A percentile compares a stretch with the other conserved stretches of the same genome.
Conservation (phyloP, 2,888 invertebrate genomes). For the Drosophila atripex region DNA sequence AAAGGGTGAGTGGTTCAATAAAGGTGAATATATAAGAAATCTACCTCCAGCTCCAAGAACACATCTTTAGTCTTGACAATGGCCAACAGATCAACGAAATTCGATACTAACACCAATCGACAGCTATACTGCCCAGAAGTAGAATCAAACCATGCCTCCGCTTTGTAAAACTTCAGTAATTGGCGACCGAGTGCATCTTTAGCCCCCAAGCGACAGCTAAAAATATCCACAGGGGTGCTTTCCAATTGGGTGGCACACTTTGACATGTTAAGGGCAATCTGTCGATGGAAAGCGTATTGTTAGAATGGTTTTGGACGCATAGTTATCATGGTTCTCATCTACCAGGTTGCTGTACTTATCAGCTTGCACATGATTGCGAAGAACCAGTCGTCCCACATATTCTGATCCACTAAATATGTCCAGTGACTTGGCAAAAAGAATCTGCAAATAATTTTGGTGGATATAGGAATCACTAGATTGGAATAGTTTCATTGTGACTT, state of each 20-base stretch:
- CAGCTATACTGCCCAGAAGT: slow-evolving; percentile 81
- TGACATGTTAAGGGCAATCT: slow-evolving; percentile 82
- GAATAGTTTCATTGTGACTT: slow-evolving; percentile 23
- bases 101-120: slow-evolving; percentile 77
- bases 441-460: slow-evolving; percentile 59
- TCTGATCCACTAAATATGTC: slow-evolving; percentile 83
- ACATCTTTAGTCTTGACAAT: slow-evolving; percentile 81
- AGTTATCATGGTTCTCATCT: slow-evolving; percentile 17
- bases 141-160: slow-evolving; percentile 79
- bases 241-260: slow-evolving; percentile 79
- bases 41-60: slow-evolving; percentile 82
- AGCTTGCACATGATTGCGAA: slow-evolving; percentile 83
- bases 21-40: slow-evolving; percentile 16
- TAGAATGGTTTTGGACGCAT: not conserved
- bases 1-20: slow-evolving; percentile 14
- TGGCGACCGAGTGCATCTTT: slow-evolving; percentile 75
- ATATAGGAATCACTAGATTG: no score
- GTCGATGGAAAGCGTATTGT: slow-evolving; percentile 13
- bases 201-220: slow-evolving; percentile 80
- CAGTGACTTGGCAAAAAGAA: slow-evolving; percentile 82
- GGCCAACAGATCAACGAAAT: slow-evolving; percentile 78
- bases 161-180: slow-evolving; percentile 79
- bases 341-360: slow-evolving; percentile 84
- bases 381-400: slow-evolving; percentile 81
- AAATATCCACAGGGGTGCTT: slow-evolving; percentile 75